Evolutionary conservation across 2,113 vertebrate genomes (phyloP), one percentile per base, ranked within the genome.

Genomic region (Pangasianodon gigas): DNA sequence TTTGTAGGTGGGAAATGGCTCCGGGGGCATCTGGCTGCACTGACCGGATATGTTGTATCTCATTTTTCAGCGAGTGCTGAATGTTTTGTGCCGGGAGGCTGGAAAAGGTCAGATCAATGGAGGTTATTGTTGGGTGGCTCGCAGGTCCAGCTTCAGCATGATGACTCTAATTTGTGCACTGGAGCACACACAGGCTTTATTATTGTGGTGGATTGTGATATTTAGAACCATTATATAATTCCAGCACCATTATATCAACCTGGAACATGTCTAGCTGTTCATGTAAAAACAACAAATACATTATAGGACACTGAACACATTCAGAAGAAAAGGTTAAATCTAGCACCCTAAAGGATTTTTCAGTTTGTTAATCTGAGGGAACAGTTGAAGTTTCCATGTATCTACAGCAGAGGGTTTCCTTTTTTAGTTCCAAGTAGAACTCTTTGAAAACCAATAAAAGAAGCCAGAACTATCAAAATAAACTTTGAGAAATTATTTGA

Each of bases 101-200:
- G 86, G 69, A 71, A 90, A 90, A 90, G 89, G 89, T 90, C 89
- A 90, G 89, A 80, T 86, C 89, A 86, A 87, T 90, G 84, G 37
- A 86, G 29, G 60, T 37, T 90, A 82, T 90, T 90, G 77, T 90
- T 87, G 75, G 62, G 41, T 82, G 75, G 67, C 37, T 32, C 4
- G 37, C 37, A 82, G 84, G 48, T 86, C 74, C 37, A 16, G 60
- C 32, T 5, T 87, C 84, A 86, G 71, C 6, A 5, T 65, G 58
- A 86, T 86, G 84, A 89, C 60, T 67, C 84, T 90, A 77, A 90
- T 86, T 87, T 81, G 51, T 82, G 44, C 44, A 8, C 79, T 54
- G 32, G 62, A 83, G 62, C 29, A 54, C 48, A 87, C n/a, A 51
- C 83, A 52, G 69, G 58, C 52, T 77, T 84, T 37, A 88, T 89